These are phyloP conservation scores for Troglohyphantes excavatus DNA, from an alignment of 2,888 invertebrate species.

Conservation along the genomic window DNA sequence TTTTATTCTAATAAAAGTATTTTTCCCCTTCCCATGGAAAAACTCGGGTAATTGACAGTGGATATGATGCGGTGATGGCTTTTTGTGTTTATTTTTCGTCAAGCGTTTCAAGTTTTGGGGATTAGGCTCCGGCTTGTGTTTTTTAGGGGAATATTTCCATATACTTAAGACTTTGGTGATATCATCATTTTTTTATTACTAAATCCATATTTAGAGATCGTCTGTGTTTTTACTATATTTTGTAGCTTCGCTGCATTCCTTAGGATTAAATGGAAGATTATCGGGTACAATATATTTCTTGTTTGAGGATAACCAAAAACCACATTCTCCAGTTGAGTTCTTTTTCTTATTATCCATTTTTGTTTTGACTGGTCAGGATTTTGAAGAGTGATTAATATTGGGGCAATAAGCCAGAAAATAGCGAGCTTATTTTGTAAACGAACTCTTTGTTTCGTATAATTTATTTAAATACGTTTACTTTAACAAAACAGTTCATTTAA, in stretches of 20 bases:
- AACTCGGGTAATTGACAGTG: conserved; percentile 71
- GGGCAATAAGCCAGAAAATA: neutral
- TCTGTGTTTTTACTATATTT: neutral
- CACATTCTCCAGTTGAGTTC: neutral
- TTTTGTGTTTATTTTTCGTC: conserved; percentile 69
- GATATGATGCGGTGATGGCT: conserved; percentile 61
- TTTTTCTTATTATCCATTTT: neutral
- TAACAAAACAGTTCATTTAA: too few species aligned
- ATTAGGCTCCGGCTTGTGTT: conserved; percentile 54
- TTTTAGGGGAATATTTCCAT: conserved; percentile 51
- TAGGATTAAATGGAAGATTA: conserved; percentile 52
- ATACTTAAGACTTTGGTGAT: conserved; percentile 64
- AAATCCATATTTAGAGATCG: conserved; percentile 3
- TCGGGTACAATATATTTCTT: conserved; percentile 9
- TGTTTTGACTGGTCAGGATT: neutral
- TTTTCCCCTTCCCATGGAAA: conserved; percentile 41
- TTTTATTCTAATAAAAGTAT: conserved; percentile 67
- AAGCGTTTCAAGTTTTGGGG: conserved; percentile 43
- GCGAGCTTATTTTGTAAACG: neutral
- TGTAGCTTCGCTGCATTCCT: conserved; percentile 4
- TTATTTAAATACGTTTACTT: too few species aligned
- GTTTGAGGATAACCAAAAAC: neutral
- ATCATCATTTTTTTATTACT: conserved; percentile 44
- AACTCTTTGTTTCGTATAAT: too few species aligned
- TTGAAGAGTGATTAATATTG: conserved; percentile 7